Base-by-base conservation (phyloP, 2,797 vertebrate genomes). In the Chrosomus eos region DNA sequence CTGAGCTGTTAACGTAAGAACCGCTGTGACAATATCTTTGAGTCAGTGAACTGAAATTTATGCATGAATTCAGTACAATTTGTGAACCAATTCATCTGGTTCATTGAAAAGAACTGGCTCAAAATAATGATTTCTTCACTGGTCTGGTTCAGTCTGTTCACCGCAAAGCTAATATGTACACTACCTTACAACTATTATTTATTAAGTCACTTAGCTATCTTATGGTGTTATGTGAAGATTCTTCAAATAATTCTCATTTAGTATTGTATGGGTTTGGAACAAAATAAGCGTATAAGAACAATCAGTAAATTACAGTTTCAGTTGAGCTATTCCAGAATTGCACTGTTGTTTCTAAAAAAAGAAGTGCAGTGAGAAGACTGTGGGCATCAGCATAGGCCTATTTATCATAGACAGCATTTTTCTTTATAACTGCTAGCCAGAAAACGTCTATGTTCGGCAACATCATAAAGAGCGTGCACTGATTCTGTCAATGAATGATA, bases 401-500 rank as follows among this genome's bases (percentile, higher is more conserved):
- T 80, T 80, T 80, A 80, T 43, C 77, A 64, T 5, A 67, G 62
- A 67, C 40, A 80, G 62, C 28, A 4, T 43, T 64, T 31, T 53
- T 36, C 79, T 81, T 79, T 70, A 58, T 55, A 51, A 19, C 64
- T 3, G 2, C 45, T 70, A 28, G 45, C 78, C 62, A 81, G 58
- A 67, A 62, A 51, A 64, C 7, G 18, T 48, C 77, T 51, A 74
- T 62, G 62, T 78, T 45, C 72, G 28, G 83, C 79, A 73, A 40
- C 83, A 82, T 85, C 86, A 87, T 73, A 55, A 85, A 84, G 66
- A 55, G 75, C 55, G 10, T 92, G 93, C 91, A 90, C 93, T 92
- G 91, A 93, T 93, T 94, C 92, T 93, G 93, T 94, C 93, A 93
- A 64, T 45, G 66, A 83, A 53, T 88, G 87, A 93, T 90, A 95